Conservation (phyloP, 2,113 vertebrate species). For the Lanius ludovicianus region DNA sequence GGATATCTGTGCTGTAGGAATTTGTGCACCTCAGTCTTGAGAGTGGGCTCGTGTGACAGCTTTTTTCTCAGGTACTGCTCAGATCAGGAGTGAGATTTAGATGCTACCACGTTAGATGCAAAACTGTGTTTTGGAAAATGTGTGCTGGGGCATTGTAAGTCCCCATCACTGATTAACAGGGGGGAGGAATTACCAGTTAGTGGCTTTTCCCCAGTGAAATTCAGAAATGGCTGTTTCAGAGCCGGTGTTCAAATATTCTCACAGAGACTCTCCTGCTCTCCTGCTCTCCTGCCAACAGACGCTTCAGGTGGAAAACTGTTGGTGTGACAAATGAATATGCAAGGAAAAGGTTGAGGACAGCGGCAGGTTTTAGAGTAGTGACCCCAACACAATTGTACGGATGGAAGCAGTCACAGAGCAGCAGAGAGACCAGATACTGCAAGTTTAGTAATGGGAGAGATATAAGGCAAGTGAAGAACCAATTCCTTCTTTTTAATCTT, state of each 20-base stretch:
- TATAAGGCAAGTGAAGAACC: neutral
- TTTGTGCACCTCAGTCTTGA: neutral
- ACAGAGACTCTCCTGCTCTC: neutral
- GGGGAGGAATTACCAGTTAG: neutral
- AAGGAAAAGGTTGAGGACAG: neutral
- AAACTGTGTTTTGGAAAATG: neutral
- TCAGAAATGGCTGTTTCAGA: neutral
- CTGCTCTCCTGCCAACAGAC: neutral
- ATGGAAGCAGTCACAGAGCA: neutral
- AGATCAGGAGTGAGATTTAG: neutral
- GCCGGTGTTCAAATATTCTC: neutral
- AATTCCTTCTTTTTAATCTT: neutral
- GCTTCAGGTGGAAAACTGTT: neutral
- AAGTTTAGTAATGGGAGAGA: neutral
- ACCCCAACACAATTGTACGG: neutral
- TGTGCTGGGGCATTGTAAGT: neutral
- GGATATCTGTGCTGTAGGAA: rapidly evolving
- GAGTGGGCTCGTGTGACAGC: rapidly evolving
- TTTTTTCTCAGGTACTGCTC: neutral
- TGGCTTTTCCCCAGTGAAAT: neutral
- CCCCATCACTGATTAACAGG: neutral
- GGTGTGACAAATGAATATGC: neutral
- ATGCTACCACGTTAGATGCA: neutral
- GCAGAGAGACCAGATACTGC: neutral
- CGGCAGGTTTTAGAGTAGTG: neutral